Base-by-base conservation (phyloP, 1,140 invertebrate species). In the Drosophila setifemur region DNA sequence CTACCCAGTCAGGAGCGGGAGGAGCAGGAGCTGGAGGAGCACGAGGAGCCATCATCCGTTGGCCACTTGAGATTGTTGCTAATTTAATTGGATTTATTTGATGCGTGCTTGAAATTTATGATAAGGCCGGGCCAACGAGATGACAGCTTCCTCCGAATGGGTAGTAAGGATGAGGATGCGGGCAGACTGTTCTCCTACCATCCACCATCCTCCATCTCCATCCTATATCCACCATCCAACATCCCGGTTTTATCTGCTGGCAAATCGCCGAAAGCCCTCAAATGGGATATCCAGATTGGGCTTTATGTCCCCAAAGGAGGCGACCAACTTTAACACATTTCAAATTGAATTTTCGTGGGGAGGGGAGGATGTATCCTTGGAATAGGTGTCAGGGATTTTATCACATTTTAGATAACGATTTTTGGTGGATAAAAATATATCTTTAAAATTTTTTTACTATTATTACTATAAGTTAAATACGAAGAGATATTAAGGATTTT, bases 11-110 rank as follows among this genome's bases (percentile, higher is more conserved):
- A 8, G 33, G 5, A 37, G n/a, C n/a, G n/a, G 16, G 3, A 19
- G 26, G 23, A 44, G 21, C 2, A 31, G 18, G 16, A 8, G 29
- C 39, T 16, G 42, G 23, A 8, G 18, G 16, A 23, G 25, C 2
- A 31, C 21, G 3, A 57, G 43, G 29, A 45, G 19, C 45, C 14
- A 37, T 37, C 21, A 43, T 69, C 66, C 66, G 43, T 68, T 18
- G 67, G 67, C 66, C 55, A 72, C 68, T 72, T 72, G 67, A 72
- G 68, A 72, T 72, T 72, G 47, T 72, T 72, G 69, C 69, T 72
- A 72, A 72, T 72, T 72, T 72, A 72, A 72, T 72, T 72, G 69
- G 68, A 72, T 72, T 72, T 72, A 72, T 72, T 54, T 71, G 68
- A 66, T 70, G 54, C 68, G 67, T 71, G 68, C 55, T 61, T 40